Base-by-base conservation (phyloP, 2,797 vertebrate species). In the Phrynocephalus vlangalii region DNA sequence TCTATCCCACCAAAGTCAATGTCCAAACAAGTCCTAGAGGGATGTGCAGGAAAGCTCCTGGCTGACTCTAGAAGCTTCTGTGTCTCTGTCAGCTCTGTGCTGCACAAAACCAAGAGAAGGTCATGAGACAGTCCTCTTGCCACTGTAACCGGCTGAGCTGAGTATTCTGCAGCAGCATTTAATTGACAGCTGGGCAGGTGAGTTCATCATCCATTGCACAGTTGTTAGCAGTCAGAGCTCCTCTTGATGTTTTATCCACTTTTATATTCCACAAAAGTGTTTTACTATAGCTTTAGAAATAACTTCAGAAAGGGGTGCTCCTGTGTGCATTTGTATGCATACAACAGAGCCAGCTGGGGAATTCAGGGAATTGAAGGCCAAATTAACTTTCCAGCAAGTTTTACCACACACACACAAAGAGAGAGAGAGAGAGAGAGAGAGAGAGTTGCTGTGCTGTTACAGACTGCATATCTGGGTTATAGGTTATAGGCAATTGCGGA, bases 71-170 rank as follows among this genome's bases (percentile, higher is more conserved):
- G 94, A 94, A 95, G 83, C 84, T 93, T 95, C 93, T 0, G 75
- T 87, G 87, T 33, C 72, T 91, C 75, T 83, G 83, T 94, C 93
- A 94, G 92, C 91, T 85, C 66, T 38, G n/a, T 68, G 24, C 70
- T 44, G 0, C 87, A 1, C 28, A 30, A 24, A 63, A 56, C 0
- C 0, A 38, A 80, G 71, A 86, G 18, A 0, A 3, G 16, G 82
- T 94, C 94, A 94, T 0, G 0, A 86, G 92, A 50, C 63, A 44
- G 18, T 18, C 85, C 88, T 44, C 38, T 66, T 2, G 5, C 28
- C 22, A 30, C 80, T 3, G 3, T 52, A 92, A 73, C 70, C 82
- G 93, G 94, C 94, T 94, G 94, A 95, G 91, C 86, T 84, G 87
- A 91, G 94, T 89, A 87, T 91, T 92, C 90, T 91, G 1, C 1